These are phyloP conservation scores for Ploceus nigricollis DNA, from an alignment of 2,113 vertebrate species.

Conservation along the genomic window DNA sequence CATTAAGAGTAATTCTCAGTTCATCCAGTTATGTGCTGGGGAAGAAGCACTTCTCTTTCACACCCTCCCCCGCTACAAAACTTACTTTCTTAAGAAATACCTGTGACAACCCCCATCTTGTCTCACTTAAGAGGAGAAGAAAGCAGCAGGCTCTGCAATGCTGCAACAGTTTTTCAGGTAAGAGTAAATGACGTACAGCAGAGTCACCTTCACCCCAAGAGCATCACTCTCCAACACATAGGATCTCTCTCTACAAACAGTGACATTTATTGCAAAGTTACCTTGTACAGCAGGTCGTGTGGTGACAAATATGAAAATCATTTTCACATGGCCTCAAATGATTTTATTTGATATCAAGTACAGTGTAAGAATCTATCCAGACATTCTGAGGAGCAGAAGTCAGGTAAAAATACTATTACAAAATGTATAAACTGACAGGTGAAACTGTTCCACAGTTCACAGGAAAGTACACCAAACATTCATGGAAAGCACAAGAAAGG, in stretches of 20 bases:
- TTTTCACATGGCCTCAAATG: not conserved
- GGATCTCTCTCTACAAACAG: conserved; percentile 1
- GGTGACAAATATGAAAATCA: conserved; percentile 18
- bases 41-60: not conserved
- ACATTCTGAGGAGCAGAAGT: not conserved
- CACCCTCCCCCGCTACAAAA: not conserved
- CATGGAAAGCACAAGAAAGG: conserved; percentile 16
- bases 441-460: conserved; percentile 15
- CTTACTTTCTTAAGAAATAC: not conserved
- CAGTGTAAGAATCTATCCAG: not conserved
- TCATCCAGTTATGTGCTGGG: not conserved
- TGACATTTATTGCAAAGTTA: conserved; percentile 55
- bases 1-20: not conserved
- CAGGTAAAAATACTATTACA: conserved; percentile 43
- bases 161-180: not conserved
- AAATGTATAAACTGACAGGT: not conserved
- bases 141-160: not conserved
- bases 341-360: conserved; percentile 6
- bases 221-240: not conserved
- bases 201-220: not conserved
- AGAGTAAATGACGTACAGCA: not conserved
- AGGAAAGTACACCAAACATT: not conserved
- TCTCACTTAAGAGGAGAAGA: not conserved
- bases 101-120: not conserved
- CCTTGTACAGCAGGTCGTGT: not conserved